phyloP scores from a whole-genome alignment of 2,888 invertebrate genomes.

The Mythimna pallens region DNA sequence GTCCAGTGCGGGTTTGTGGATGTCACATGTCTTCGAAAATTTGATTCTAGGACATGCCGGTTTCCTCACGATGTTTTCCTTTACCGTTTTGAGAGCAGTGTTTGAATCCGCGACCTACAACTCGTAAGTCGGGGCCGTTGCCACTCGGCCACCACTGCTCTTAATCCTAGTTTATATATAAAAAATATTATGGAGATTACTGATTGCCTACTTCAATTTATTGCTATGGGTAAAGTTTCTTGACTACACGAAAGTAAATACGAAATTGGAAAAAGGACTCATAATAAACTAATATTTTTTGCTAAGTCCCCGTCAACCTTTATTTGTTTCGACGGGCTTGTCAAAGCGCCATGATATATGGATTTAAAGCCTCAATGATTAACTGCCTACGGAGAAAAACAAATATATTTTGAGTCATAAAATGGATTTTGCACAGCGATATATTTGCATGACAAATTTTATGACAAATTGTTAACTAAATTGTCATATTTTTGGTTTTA shows the following conservation, averaged over 20 bases:
- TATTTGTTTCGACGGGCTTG: constrained; percentile 59
- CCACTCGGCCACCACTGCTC: no score
- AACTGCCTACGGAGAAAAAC: constrained; percentile 50
- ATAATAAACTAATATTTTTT: constrained; percentile 59
- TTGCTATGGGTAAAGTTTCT: constrained; percentile 10
- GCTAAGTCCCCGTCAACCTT: constrained; percentile 53
- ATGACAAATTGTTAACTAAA: constrained; percentile 42
- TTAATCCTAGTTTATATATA: no score
- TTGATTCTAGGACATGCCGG: no score
- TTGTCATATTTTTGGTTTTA: constrained; percentile 14
- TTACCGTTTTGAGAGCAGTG: no score
- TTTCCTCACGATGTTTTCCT: no score
- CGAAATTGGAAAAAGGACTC: constrained; percentile 10
- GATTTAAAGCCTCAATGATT: constrained; percentile 65
- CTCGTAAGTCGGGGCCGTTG: no score
- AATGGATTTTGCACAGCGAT: constrained; percentile 46
- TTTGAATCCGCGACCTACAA: no score
- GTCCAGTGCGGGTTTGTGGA: no score
- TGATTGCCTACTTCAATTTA: constrained; percentile 18
- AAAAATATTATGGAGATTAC: constrained; percentile 2
- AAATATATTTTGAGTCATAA: constrained; percentile 55
- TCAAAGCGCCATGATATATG: constrained; percentile 67
- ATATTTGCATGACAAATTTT: constrained; percentile 48
- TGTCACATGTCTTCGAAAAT: no score
- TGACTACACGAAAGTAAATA: constrained; percentile 10